Conservation (phyloP, 30 jellyfish, hydroid and myxozoan species). For the Aurelia aurita complex sp. Pacific region DNA sequence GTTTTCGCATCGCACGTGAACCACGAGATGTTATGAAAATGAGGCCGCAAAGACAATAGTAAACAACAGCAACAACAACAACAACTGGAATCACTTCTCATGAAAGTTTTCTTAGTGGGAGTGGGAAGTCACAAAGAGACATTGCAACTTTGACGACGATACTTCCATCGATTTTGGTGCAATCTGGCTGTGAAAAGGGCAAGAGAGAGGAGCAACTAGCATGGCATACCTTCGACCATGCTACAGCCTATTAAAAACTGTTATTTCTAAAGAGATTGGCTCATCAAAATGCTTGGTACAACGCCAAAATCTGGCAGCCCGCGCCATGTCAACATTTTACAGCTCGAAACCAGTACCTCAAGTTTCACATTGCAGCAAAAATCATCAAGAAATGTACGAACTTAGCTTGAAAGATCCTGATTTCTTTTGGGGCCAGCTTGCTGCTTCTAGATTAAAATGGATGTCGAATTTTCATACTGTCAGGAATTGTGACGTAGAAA, state of each 20-base stretch:
- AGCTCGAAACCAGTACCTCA: constrained; percentile 62
- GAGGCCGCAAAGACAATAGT: too few relatives aligned
- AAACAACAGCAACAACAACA: too few relatives aligned
- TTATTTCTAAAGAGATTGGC: neutral
- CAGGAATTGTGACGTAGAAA: constrained; percentile 49
- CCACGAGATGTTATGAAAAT: too few relatives aligned
- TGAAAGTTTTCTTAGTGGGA: too few relatives aligned
- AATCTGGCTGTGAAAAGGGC: neutral
- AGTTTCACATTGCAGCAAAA: constrained; percentile 40
- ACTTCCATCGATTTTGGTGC: too few relatives aligned
- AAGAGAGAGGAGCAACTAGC: neutral
- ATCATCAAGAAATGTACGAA: constrained; percentile 75
- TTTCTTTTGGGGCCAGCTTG: constrained; percentile 89
- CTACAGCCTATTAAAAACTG: neutral
- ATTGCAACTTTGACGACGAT: too few relatives aligned
- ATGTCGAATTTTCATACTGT: constrained; percentile 80
- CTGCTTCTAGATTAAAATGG: constrained; percentile 71
- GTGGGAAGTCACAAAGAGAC: too few relatives aligned
- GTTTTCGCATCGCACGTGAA: too few relatives aligned
- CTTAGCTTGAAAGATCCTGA: constrained; percentile 71
- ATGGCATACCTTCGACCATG: constrained; percentile 17
- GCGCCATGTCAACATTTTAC: constrained; percentile 63
- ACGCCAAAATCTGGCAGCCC: neutral
- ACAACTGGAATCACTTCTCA: too few relatives aligned
- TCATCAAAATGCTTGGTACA: neutral